Percentiles rank a stretch among this genome's conserved stretches.
Conservation (phyloP, 2,113 vertebrate genomes). For the Glaucomys volans region DNA sequence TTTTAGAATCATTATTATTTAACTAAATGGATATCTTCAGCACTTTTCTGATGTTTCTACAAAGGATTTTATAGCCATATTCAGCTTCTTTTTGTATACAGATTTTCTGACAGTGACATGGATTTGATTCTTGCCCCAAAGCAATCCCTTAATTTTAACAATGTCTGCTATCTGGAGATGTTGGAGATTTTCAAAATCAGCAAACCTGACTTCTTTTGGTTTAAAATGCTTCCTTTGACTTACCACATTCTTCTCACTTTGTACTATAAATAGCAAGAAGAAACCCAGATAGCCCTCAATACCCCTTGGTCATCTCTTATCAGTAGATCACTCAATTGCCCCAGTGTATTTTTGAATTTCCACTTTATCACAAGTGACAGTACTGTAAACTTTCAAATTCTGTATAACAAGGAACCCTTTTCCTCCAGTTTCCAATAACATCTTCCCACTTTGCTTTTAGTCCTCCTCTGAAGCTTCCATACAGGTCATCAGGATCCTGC, state of each 20-base stretch:
- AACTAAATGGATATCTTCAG: neutral
- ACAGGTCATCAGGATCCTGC: neutral
- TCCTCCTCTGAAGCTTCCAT: neutral
- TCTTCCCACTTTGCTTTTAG: slow-evolving; percentile 21
- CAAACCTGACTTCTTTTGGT: neutral
- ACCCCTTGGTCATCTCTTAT: neutral
- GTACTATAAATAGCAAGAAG: slow-evolving; percentile 30
- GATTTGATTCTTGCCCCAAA: slow-evolving; percentile 8
- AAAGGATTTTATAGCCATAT: neutral
- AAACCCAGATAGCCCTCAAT: neutral
- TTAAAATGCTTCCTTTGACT: neutral
- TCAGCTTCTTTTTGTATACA: neutral
- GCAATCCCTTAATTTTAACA: neutral
- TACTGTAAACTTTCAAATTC: neutral
- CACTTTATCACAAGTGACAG: neutral
- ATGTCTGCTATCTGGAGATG: neutral
- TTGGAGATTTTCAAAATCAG: neutral
- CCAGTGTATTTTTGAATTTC: neutral
- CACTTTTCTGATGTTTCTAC: neutral
- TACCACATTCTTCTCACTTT: neutral
- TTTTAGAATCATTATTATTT: neutral
- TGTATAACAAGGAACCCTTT: neutral
- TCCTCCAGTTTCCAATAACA: neutral
- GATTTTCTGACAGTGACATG: slow-evolving; percentile 22
- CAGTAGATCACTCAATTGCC: neutral